Conservation (phyloP, 2,888 invertebrate genomes). For the Bombylius major region DNA sequence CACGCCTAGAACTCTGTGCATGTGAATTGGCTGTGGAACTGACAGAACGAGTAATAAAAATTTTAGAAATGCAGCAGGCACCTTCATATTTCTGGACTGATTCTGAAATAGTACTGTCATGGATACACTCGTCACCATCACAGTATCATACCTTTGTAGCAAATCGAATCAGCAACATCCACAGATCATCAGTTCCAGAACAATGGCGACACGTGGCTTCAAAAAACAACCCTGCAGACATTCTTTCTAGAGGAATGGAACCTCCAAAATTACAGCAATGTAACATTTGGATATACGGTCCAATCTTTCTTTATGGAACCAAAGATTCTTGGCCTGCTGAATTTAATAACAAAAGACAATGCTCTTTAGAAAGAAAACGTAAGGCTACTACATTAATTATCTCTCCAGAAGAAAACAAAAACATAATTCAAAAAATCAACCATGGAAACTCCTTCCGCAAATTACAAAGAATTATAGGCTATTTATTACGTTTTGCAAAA, state of each 20-base stretch:
- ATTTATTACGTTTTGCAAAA: too few relatives aligned
- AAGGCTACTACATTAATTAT: too few relatives aligned
- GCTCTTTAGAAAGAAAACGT: too few relatives aligned
- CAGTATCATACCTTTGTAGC: slow-evolving; percentile 16
- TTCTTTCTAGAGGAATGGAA: background rate
- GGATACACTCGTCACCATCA: slow-evolving; percentile 11
- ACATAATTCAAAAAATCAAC: too few relatives aligned
- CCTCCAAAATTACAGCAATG: background rate
- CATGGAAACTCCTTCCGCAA: too few relatives aligned
- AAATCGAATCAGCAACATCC: slow-evolving; percentile 22
- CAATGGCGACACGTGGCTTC: background rate
- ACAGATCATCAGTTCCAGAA: slow-evolving; percentile 4
- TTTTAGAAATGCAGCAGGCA: background rate
- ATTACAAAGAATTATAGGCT: too few relatives aligned
- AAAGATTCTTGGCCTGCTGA: background rate
- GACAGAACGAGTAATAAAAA: background rate
- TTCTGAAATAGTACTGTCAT: slow-evolving; percentile 14
- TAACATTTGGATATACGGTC: background rate
- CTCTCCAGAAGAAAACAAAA: too few relatives aligned
- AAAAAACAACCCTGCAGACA: background rate
- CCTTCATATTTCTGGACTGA: slow-evolving; percentile 14
- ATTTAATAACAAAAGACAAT: too few relatives aligned
- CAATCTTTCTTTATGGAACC: background rate
- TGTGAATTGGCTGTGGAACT: slow-evolving; percentile 5
- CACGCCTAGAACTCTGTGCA: background rate